These are phyloP conservation scores for Stigmatopora nigra DNA, from an alignment of 2,113 vertebrate genomes.

Conservation along the genomic window DNA sequence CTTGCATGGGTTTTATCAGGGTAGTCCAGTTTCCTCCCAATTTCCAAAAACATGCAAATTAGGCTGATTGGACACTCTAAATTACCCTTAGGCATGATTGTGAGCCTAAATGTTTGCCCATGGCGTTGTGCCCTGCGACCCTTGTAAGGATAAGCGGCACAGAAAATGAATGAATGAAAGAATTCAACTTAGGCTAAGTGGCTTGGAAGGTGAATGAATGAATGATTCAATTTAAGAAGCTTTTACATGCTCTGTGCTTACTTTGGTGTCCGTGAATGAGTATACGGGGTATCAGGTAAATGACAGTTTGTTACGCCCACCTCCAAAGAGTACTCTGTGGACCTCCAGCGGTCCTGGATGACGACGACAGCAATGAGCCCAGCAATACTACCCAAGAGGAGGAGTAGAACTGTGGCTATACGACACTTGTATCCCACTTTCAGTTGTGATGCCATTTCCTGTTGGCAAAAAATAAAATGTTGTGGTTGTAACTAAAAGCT, in stretches of 20 bases:
- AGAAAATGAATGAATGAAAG: too few species aligned
- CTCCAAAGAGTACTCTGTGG: conserved; percentile 71
- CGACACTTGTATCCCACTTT: conserved; percentile 68
- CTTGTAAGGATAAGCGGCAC: too few species aligned
- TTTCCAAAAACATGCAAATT: too few species aligned
- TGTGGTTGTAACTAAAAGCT: conserved; percentile 32
- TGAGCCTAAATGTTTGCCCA: too few species aligned
- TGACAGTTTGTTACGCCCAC: conserved; percentile 65
- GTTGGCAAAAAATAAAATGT: conserved; percentile 20
- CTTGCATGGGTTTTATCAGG: too few species aligned
- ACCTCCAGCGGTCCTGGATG: conserved; percentile 74
- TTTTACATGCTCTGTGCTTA: background rate
- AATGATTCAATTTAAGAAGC: background rate
- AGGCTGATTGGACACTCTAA: too few species aligned
- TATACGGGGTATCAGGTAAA: too few species aligned
- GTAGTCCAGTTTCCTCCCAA: too few species aligned
- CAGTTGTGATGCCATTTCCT: conserved; percentile 66
- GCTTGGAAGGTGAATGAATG: too few species aligned
- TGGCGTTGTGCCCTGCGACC: too few species aligned
- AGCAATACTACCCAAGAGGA: conserved; percentile 77
- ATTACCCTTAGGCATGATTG: too few species aligned
- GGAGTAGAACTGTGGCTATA: conserved; percentile 64
- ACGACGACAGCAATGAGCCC: conserved; percentile 78
- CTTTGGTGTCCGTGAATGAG: background rate
- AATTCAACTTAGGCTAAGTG: too few species aligned